Evolutionary conservation across 2,113 vertebrate genomes (phyloP).

Genomic region (Pelecanus crispus): DNA sequence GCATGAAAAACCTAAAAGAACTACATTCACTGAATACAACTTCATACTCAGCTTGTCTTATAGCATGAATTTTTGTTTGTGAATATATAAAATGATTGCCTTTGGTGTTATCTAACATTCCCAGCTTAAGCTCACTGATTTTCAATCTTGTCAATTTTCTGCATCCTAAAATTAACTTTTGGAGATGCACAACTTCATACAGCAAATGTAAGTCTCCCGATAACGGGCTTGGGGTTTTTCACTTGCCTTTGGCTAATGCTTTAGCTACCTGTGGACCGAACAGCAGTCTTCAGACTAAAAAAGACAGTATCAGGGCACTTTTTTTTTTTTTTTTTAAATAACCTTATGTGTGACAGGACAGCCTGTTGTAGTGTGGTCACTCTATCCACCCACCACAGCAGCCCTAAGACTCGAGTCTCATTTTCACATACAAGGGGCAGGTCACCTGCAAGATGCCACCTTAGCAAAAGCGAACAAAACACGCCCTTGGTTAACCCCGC

Average conservation of each 20-base stretch:
- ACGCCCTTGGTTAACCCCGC: accelerated
- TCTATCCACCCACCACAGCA: neutral
- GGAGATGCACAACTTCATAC: neutral
- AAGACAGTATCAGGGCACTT: neutral
- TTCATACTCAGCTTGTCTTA: neutral
- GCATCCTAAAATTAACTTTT: neutral
- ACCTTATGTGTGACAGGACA: neutral
- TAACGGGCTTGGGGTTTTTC: accelerated
- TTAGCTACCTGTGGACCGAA: neutral
- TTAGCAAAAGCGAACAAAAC: neutral
- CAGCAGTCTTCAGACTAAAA: neutral
- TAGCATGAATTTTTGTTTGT: neutral
- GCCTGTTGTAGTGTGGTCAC: neutral
- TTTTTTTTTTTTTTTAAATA: neutral
- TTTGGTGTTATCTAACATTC: neutral
- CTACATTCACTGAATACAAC: neutral
- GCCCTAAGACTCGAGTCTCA: neutral
- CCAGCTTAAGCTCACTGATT: neutral
- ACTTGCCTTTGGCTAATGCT: neutral
- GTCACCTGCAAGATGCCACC: neutral
- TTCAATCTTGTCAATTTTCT: neutral
- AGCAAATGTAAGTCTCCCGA: neutral
- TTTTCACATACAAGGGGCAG: neutral
- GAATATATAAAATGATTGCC: neutral
- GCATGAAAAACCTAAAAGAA: neutral